Evolutionary conservation across 2,797 vertebrate genomes (phyloP).

Genomic region (Crocidura indochinensis): DNA sequence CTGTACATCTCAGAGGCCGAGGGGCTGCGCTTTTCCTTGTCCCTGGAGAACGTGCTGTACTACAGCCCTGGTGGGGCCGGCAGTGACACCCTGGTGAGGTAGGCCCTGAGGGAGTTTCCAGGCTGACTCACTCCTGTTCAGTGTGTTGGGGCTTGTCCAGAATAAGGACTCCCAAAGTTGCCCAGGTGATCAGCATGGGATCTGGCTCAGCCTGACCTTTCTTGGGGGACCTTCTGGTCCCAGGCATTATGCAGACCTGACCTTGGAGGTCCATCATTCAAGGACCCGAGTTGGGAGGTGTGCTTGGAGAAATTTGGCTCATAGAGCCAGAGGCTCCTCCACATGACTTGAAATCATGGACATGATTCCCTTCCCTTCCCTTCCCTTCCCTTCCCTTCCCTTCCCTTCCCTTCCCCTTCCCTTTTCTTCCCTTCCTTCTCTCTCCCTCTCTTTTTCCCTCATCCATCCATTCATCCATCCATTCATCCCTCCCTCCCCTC

Average conservation of each 20-base stretch:
- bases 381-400: too few relatives aligned
- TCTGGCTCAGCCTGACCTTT: not conserved
- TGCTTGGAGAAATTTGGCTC: not conserved
- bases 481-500: too few relatives aligned
- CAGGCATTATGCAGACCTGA: not conserved
- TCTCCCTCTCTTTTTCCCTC: too few relatives aligned
- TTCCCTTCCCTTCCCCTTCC: too few relatives aligned
- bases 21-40: constrained; percentile 96
- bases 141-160: too few relatives aligned
- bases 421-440: too few relatives aligned
- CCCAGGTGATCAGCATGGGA: not conserved
- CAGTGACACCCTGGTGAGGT: constrained; percentile 98
- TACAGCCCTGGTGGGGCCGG: constrained; percentile 96
- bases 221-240: too few relatives aligned
- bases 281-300: not conserved
- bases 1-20: constrained; percentile 98
- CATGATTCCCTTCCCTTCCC: too few relatives aligned
- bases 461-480: too few relatives aligned
- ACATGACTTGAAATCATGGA: too few relatives aligned
- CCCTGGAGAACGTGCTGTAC: constrained; percentile 96
- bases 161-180: not conserved
- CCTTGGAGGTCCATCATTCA: not conserved
- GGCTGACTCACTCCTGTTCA: not conserved
- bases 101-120: constrained; percentile 8
- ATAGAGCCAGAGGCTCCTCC: too few relatives aligned